A percentile compares a stretch with the other conserved stretches of the same genome.
Evolutionary conservation across 92 coral and sea anemone genomes (phyloP).

Genomic region (Phenganax subtilis): DNA sequence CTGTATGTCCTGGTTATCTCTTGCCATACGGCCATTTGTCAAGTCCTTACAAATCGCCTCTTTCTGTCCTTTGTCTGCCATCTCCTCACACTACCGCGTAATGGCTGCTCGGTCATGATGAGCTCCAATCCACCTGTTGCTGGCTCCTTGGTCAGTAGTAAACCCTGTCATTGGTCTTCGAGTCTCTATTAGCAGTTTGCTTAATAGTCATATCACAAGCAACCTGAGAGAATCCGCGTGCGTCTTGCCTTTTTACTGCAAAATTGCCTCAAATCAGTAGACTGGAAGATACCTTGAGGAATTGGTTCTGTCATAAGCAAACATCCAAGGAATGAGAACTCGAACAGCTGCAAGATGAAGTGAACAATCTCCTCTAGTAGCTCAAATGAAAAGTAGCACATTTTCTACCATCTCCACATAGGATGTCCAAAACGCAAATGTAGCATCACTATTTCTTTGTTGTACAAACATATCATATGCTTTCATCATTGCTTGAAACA

Average conservation of each 20-base stretch:
- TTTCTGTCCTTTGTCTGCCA: conserved; percentile 3
- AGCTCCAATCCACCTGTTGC: conserved; percentile 3
- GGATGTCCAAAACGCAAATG: too few species aligned
- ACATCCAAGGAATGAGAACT: conserved; percentile 38
- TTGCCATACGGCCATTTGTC: not conserved
- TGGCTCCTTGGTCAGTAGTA: not conserved
- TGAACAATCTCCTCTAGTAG: conserved; percentile 16
- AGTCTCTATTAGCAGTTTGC: conserved; percentile 26
- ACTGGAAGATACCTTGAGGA: conserved; percentile 33
- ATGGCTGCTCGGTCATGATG: conserved; percentile 20
- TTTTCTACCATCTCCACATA: too few species aligned
- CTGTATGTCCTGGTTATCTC: not conserved
- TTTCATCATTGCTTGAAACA: too few species aligned
- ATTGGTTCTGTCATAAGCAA: conserved; percentile 48
- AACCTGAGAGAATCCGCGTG: conserved; percentile 2
- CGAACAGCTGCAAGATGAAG: conserved; percentile 42
- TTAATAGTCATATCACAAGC: conserved; percentile 30
- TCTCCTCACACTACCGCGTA: not conserved
- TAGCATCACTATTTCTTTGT: too few species aligned
- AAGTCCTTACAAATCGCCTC: conserved; percentile 1
- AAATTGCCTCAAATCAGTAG: conserved; percentile 30
- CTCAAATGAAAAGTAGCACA: too few species aligned
- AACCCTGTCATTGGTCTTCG: conserved; percentile 17
- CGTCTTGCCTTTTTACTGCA: conserved; percentile 18
- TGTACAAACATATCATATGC: too few species aligned